A percentile compares a stretch with the other conserved stretches of the same genome.
phyloP scores from a whole-genome alignment of 2,888 invertebrate genomes.

The Keiferia lycopersicella region DNA sequence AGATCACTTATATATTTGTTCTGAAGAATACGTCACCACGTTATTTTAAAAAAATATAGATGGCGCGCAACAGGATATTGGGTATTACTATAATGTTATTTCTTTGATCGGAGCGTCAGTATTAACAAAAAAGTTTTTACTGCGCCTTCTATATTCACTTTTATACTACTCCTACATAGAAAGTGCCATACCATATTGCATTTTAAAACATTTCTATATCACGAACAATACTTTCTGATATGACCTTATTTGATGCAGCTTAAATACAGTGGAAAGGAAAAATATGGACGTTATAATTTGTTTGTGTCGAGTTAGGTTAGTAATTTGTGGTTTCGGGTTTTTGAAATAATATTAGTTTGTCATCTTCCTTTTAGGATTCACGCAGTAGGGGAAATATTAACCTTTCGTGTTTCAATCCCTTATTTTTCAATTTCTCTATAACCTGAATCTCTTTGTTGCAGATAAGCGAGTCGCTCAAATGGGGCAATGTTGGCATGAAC shows the following conservation, averaged over 20 bases:
- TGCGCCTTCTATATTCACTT: too few relatives aligned
- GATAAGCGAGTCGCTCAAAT: constrained; percentile 87
- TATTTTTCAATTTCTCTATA: background rate
- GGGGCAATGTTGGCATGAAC: constrained; percentile 86
- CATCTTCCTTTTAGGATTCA: background rate
- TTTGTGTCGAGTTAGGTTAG: background rate
- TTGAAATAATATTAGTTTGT: background rate
- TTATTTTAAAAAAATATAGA: too few relatives aligned
- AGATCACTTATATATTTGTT: too few relatives aligned
- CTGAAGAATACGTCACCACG: too few relatives aligned
- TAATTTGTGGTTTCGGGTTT: background rate
- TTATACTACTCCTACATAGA: too few relatives aligned
- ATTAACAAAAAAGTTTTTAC: too few relatives aligned
- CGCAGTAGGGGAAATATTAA: background rate
- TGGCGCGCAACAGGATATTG: too few relatives aligned
- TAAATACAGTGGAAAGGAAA: background rate
- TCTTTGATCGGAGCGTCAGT: too few relatives aligned
- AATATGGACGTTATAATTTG: background rate
- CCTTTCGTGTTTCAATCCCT: background rate
- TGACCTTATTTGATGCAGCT: background rate
- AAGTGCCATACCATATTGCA: too few relatives aligned
- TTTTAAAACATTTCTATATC: too few relatives aligned
- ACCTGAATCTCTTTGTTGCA: constrained; percentile 69
- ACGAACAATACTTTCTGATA: background rate
- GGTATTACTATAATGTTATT: too few relatives aligned